A percentile compares a stretch with the other conserved stretches of the same genome.
Evolutionary conservation across 2,113 vertebrate species (phyloP).

Genomic region (Brachirus orientalis): DNA sequence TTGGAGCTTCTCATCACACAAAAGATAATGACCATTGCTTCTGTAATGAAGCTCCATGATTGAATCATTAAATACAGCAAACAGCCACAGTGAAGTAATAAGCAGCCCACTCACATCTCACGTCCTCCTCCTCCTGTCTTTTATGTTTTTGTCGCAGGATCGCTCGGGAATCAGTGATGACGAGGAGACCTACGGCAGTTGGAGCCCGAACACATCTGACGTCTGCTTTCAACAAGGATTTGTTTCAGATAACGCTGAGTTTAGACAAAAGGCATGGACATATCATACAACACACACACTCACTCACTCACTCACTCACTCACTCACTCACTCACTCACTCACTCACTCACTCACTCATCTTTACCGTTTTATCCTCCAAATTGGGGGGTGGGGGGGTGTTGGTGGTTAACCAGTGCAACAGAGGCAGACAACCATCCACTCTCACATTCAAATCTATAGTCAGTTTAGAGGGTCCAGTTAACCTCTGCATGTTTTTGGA

Average conservation of each 20-base stretch:
- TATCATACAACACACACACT: neutral
- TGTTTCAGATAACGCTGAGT: constrained; percentile 28
- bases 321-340: too few species aligned
- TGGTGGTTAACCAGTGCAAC: too few species aligned
- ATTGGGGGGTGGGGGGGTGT: too few species aligned
- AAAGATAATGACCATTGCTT: constrained; percentile 50
- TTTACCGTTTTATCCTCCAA: too few species aligned
- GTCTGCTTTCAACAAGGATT: neutral
- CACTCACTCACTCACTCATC: too few species aligned
- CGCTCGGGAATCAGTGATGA: constrained; percentile 27
- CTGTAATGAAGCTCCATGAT: constrained; percentile 32
- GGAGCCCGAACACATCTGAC: neutral
- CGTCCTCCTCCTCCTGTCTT: constrained; percentile 18
- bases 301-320: too few species aligned
- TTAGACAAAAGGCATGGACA: constrained; percentile 7
- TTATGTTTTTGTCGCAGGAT: constrained; percentile 49
- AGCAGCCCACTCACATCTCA: constrained; percentile 18
- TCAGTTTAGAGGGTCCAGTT: too few species aligned
- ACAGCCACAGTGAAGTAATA: constrained; percentile 31
- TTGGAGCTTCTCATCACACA: constrained; percentile 18
- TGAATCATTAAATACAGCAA: constrained; percentile 53
- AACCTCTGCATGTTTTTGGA: too few species aligned
- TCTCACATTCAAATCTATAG: too few species aligned
- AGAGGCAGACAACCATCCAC: too few species aligned
- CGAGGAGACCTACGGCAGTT: constrained; percentile 7